Evolutionary conservation across 2,888 invertebrate species (phyloP).

Genomic region (Lycophotia porphyrea): DNA sequence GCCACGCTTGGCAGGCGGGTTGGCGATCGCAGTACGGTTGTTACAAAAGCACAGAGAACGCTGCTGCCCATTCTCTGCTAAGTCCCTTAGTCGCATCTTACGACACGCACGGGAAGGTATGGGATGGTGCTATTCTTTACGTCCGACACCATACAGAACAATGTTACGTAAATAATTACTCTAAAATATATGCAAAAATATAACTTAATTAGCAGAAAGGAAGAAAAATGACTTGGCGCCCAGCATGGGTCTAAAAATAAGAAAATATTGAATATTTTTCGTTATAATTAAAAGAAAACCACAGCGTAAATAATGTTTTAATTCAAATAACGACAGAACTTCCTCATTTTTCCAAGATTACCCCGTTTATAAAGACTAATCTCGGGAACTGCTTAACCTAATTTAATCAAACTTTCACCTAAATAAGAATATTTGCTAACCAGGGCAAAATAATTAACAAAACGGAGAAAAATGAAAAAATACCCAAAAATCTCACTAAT

Average conservation of each 20-base stretch:
- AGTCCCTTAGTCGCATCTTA: no score
- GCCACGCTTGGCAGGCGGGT: no score
- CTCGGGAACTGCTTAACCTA: slow-evolving; percentile 42
- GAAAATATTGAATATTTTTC: neutral
- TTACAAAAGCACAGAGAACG: no score
- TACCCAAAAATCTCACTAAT: slow-evolving; percentile 57
- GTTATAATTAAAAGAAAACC: slow-evolving; percentile 22
- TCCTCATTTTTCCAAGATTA: slow-evolving; percentile 52
- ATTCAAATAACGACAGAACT: slow-evolving; percentile 31
- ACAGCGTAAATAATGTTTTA: slow-evolving; percentile 36
- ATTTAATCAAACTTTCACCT: slow-evolving; percentile 60
- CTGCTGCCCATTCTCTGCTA: no score
- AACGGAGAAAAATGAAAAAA: slow-evolving; percentile 34
- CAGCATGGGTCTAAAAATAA: slow-evolving; percentile 27
- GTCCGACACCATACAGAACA: no score
- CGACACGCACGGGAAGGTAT: no score
- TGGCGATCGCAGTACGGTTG: no score
- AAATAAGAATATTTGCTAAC: slow-evolving; percentile 45
- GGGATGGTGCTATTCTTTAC: no score
- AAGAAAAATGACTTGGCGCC: slow-evolving; percentile 39
- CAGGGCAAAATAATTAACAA: slow-evolving; percentile 46
- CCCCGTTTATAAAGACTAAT: slow-evolving; percentile 58
- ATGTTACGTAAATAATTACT: neutral
- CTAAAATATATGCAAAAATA: neutral
- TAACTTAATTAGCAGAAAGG: neutral